These are phyloP conservation scores for Remorina albescens DNA, from an alignment of 2,797 vertebrate species.

Conservation along the genomic window DNA sequence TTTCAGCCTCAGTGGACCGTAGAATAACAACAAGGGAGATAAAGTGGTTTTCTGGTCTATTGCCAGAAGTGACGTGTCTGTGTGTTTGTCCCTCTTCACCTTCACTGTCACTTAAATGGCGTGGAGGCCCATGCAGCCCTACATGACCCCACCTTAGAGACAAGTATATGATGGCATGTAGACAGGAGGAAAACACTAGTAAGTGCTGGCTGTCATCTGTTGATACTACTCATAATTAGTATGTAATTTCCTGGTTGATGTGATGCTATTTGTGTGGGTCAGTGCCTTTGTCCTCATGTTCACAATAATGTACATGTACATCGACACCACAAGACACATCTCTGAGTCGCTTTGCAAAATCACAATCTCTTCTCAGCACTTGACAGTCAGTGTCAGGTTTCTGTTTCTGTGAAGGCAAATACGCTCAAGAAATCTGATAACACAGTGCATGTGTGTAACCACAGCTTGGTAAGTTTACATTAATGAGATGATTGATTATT, in stretches of 20 bases:
- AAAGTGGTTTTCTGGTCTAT: slow-evolving; percentile 74
- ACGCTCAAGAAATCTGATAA: slow-evolving; percentile 60
- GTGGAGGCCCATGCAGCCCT: slow-evolving; percentile 29
- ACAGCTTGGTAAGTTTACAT: slow-evolving; percentile 20
- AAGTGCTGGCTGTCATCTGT: slow-evolving; percentile 53
- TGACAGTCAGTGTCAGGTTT: slow-evolving; percentile 61
- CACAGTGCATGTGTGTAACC: slow-evolving; percentile 14
- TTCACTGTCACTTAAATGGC: slow-evolving; percentile 67
- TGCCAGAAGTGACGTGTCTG: slow-evolving; percentile 64
- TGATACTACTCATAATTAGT: slow-evolving; percentile 58
- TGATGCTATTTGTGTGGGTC: slow-evolving; percentile 52
- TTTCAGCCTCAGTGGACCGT: slow-evolving; percentile 50
- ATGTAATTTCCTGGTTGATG: slow-evolving; percentile 54
- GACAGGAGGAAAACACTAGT: slow-evolving; percentile 46
- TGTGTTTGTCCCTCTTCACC: slow-evolving; percentile 67
- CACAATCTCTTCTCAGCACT: slow-evolving; percentile 64
- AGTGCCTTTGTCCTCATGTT: slow-evolving; percentile 38
- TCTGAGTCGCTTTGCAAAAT: slow-evolving; percentile 60
- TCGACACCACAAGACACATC: slow-evolving; percentile 47
- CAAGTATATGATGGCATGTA: slow-evolving; percentile 41
- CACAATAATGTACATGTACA: slow-evolving; percentile 48
- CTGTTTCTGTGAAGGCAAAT: slow-evolving; percentile 34
- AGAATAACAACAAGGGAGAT: slow-evolving; percentile 62
- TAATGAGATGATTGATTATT: slow-evolving; percentile 3
- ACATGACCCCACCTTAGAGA: slow-evolving; percentile 65